Conservation (phyloP, 2,797 vertebrate species). For the Hemitrygon akajei region DNA sequence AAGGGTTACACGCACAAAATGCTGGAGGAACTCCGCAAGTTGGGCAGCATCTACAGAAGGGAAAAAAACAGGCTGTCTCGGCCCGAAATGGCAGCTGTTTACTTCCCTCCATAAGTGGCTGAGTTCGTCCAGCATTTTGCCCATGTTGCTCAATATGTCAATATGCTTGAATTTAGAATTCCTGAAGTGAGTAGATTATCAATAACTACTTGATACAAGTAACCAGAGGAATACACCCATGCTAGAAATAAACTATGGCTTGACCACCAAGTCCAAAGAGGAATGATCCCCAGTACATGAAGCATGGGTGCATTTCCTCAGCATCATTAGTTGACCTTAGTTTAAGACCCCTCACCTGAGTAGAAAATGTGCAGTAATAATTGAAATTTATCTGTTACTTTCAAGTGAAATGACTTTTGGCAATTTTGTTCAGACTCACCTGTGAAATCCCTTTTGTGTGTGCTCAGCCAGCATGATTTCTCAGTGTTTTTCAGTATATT, state of each 20-base stretch:
- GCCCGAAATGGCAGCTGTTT: no score
- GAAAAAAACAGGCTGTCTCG: no score
- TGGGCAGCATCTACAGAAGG: no score
- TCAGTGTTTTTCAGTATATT: constrained; percentile 64
- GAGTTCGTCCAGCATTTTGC: no score
- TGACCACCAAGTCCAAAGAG: background rate
- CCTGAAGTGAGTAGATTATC: background rate
- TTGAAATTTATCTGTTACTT: background rate
- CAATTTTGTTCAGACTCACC: constrained; percentile 47
- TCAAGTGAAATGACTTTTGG: background rate
- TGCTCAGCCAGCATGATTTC: constrained; percentile 60
- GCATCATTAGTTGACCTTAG: background rate
- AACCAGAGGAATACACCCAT: background rate
- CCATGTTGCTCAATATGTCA: no score
- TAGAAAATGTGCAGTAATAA: constrained; percentile 1
- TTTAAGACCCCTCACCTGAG: background rate
- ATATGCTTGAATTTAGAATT: no score
- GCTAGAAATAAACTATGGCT: background rate
- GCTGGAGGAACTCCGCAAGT: no score
- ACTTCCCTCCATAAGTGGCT: no score
- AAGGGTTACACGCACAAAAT: no score
- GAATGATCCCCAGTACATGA: background rate
- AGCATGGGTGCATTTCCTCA: background rate
- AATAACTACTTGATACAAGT: background rate
- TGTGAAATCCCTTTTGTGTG: constrained; percentile 63